Conservation (phyloP, 2,797 vertebrate species). For the Poecilia picta region DNA sequence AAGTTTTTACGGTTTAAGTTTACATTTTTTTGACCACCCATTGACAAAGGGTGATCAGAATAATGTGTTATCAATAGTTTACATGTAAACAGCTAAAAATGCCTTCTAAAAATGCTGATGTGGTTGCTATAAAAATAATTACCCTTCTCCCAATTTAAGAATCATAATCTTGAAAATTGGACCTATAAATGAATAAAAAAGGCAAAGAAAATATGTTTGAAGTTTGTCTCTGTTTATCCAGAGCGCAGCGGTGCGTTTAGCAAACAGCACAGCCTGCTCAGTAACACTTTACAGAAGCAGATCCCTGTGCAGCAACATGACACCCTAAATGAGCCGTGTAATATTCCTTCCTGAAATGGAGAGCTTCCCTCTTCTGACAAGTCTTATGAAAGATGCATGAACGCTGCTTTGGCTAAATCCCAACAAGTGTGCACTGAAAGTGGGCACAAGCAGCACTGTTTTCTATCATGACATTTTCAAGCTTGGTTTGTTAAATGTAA, state of each 20-base stretch:
- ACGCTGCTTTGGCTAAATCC: constrained; percentile 9
- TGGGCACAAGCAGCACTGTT: background rate
- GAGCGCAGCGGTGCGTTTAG: constrained; percentile 30
- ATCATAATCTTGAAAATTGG: background rate
- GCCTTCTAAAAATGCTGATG: background rate
- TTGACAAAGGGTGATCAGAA: background rate
- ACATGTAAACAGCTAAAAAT: background rate
- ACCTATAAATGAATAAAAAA: background rate
- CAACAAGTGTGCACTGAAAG: background rate
- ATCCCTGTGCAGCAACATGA: constrained; percentile 48
- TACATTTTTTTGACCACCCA: no score
- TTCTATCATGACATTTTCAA: background rate
- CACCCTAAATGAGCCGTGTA: constrained; percentile 65
- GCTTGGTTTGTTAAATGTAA: background rate
- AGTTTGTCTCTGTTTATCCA: constrained; percentile 34
- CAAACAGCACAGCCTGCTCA: constrained; percentile 21
- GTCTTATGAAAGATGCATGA: constrained; percentile 69
- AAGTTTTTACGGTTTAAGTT: background rate
- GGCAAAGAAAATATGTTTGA: constrained; percentile 29
- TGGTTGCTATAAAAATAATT: background rate
- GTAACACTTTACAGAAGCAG: constrained; percentile 28
- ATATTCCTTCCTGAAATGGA: constrained; percentile 49
- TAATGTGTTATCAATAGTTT: background rate
- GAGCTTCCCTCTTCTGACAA: constrained; percentile 29
- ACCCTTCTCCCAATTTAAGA: background rate